phyloP scores from a whole-genome alignment of 2,888 invertebrate species.

The Apomyelois bistriatella region DNA sequence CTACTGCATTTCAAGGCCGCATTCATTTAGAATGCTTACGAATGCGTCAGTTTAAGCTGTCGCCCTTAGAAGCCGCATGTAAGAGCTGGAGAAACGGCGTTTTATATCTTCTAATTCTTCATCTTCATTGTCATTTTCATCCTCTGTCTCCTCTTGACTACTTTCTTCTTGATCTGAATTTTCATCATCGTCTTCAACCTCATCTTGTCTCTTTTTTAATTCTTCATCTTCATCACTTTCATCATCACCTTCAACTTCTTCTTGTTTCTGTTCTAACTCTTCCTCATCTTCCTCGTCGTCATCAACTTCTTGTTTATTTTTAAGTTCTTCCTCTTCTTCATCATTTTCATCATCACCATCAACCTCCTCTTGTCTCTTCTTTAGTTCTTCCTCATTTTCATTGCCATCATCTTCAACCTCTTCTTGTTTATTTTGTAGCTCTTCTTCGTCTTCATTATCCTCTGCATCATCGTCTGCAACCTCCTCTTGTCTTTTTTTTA shows the following conservation, averaged over 20 bases:
- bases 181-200: constrained; percentile 25
- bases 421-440: no score
- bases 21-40: constrained; percentile 46
- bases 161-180: constrained; percentile 27
- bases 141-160: constrained; percentile 17
- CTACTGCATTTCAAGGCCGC: constrained; percentile 41
- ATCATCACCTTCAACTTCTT: constrained; percentile 11
- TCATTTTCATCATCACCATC: constrained; percentile 21
- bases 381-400: constrained; percentile 15
- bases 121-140: constrained; percentile 14
- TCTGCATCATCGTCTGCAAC: constrained; percentile 17
- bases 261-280: no score
- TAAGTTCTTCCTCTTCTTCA: constrained; percentile 13
- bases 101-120: constrained; percentile 23
- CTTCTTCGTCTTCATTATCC: constrained; percentile 25
- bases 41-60: constrained; percentile 39
- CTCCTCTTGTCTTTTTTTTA: constrained; percentile 16
- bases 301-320: constrained; percentile 19
- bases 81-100: constrained; percentile 39
- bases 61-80: constrained; percentile 42
- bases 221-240: constrained; percentile 16
- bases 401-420: constrained; percentile 20
- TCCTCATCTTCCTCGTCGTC: constrained; percentile 19
- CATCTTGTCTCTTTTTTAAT: constrained; percentile 18
- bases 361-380: constrained; percentile 18